These are phyloP conservation scores for Heptranchias perlo DNA, from an alignment of 2,113 vertebrate genomes.

Conservation along the genomic window DNA sequence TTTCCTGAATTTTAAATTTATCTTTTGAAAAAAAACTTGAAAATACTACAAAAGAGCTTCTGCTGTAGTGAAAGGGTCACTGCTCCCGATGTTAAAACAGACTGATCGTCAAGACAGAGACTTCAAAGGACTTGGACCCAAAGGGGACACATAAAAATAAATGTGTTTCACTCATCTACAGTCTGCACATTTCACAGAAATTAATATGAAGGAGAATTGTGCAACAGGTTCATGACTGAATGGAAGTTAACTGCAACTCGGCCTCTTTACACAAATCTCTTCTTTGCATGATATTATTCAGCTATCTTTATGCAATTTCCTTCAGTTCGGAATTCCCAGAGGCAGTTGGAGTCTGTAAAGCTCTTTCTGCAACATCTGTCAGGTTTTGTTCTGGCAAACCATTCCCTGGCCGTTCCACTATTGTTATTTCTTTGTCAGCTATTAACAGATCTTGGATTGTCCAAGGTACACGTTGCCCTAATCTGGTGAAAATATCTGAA, in stretches of 20 bases:
- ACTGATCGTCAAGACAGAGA: not conserved
- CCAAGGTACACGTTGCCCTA: not conserved
- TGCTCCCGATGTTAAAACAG: slow-evolving; percentile 4
- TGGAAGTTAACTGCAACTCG: slow-evolving; percentile 37
- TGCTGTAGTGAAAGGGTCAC: not conserved
- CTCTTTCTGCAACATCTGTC: slow-evolving; percentile 49
- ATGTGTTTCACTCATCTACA: not conserved
- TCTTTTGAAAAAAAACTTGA: not conserved
- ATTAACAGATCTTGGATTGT: slow-evolving; percentile 42
- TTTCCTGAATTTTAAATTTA: not conserved
- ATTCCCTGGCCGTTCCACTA: slow-evolving; percentile 42
- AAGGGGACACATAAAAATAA: not conserved
- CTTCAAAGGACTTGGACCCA: not conserved
- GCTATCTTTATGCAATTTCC: slow-evolving; percentile 44
- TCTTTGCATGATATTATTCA: slow-evolving; percentile 38
- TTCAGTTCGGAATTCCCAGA: slow-evolving; percentile 45
- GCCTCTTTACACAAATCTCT: not conserved
- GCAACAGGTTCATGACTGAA: not conserved
- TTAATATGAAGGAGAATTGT: slow-evolving; percentile 8
- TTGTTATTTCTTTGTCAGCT: slow-evolving; percentile 44
- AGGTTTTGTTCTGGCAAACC: slow-evolving; percentile 47
- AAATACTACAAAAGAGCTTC: not conserved
- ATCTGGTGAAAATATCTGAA: not conserved
- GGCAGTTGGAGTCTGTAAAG: slow-evolving; percentile 41
- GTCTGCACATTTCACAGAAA: not conserved